These are phyloP conservation scores for Antheraea pernyi DNA, from an alignment of 1,140 invertebrate species.

Conservation along the genomic window DNA sequence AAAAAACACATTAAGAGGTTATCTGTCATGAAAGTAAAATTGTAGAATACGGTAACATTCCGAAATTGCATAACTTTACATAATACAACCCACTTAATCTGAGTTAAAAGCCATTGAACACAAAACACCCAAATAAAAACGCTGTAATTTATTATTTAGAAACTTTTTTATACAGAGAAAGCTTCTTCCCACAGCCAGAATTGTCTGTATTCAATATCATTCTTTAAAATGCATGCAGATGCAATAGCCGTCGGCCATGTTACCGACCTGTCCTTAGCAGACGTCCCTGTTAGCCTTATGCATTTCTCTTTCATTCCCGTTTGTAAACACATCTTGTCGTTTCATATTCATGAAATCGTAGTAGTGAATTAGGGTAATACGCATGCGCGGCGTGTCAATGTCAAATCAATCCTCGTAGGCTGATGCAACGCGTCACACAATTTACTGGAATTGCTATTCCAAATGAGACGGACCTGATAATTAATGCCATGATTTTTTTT, in stretches of 20 bases:
- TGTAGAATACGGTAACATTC: constrained; percentile 2
- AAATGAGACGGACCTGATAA: constrained; percentile 25
- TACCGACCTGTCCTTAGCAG: constrained; percentile 46
- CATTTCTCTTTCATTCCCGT: constrained; percentile 37
- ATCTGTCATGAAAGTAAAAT: neutral
- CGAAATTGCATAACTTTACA: constrained; percentile 4
- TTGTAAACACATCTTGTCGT: constrained; percentile 27
- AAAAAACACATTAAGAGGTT: too few species aligned
- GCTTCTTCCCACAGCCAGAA: constrained; percentile 20
- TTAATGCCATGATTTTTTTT: constrained; percentile 28
- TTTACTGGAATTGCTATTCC: constrained; percentile 28
- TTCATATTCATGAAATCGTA: constrained; percentile 38
- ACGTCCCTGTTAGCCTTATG: constrained; percentile 34
- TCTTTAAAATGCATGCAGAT: constrained; percentile 57
- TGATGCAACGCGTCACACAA: constrained; percentile 64
- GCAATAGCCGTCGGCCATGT: constrained; percentile 67
- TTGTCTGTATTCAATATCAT: constrained; percentile 22
- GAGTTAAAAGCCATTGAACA: too few species aligned
- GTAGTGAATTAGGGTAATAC: constrained; percentile 69
- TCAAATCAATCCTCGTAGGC: constrained; percentile 75
- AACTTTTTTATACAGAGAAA: constrained; percentile 12
- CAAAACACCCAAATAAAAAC: neutral
- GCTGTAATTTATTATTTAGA: neutral
- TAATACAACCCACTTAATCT: neutral
- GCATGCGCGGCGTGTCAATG: constrained; percentile 74